Base-by-base conservation (phyloP, 1,140 invertebrate genomes). In the Hyles vespertilio region DNA sequence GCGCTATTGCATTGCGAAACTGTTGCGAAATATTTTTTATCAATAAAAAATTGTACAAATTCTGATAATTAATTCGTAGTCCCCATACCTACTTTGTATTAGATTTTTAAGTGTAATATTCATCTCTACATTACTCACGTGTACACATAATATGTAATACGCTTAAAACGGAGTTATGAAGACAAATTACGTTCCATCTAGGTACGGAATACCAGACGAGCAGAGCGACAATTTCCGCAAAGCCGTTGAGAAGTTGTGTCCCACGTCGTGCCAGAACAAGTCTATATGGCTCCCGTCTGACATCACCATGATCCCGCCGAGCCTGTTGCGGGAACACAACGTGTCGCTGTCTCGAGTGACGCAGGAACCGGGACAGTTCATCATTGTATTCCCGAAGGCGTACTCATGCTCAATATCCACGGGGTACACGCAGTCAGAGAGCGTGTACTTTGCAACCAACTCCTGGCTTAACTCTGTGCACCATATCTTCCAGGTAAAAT, bases 231-330 rank as follows among this genome's bases (percentile, higher is more conserved):
- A 93, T 45, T 96, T 98, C 59, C 91, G 93, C 7, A 75, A 91
- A 32, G 95, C 95, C 0, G 88, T 98, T 46, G 92, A 92, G 11
- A 92, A 92, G 51, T 86, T 98, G 62, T 93, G 96, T n/a, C 96
- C 97, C 0, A 93, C 93, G 2, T 94, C 95, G 67, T 95, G 94
- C 72, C 92, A 94, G 70, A 95, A 96, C 69, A 96, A 96, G 79
- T 92, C 92, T 0, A 92, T 97, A 8, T 98, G 97, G 97, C 85
- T 98, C 40, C 93, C 96, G 5, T 96, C 96, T 3, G 97, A 98
- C 77, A 97, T 96, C n/a, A 94, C 95, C 0, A 98, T 98, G 97
- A 95, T 98, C n/a, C 96, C 97, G 22, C 97, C 97, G 2, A 90
- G 92, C 50, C 84, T 95, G 61, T 90, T 99, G 32, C 92, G 94